Conservation (phyloP, 2,113 vertebrate genomes). For the Scalopus aquaticus region DNA sequence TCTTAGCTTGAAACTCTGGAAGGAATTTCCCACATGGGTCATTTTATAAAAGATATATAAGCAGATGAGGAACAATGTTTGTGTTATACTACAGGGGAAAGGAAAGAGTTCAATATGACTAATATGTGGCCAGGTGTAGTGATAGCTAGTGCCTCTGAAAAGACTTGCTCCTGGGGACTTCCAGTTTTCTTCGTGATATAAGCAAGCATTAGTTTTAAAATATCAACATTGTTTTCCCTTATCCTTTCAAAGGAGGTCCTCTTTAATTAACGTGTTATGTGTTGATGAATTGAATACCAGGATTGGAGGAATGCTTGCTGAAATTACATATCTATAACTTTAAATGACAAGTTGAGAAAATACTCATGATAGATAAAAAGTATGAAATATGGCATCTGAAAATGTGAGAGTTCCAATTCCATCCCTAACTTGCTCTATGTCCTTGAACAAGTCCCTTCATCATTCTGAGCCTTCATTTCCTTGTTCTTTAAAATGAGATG, state of each 20-base stretch:
- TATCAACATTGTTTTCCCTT: not conserved
- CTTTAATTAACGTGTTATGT: not conserved
- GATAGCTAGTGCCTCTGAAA: not conserved
- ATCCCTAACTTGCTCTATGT: not conserved
- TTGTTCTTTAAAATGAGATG: slow-evolving; percentile 20
- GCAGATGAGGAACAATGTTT: not conserved
- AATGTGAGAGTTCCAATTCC: not conserved
- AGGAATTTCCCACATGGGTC: not conserved
- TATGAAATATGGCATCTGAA: not conserved
- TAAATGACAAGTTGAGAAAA: not conserved
- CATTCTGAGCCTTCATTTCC: not conserved
- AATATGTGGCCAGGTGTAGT: not conserved
- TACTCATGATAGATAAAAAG: not conserved
- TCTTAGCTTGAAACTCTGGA: not conserved
- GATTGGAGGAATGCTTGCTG: not conserved
- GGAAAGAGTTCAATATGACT: not conserved
- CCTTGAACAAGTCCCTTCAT: not conserved
- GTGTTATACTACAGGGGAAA: not conserved
- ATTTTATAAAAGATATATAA: not conserved
- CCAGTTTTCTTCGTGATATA: not conserved
- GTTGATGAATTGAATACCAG: not conserved
- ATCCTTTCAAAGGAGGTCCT: not conserved
- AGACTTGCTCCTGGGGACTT: not conserved
- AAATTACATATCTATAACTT: not conserved
- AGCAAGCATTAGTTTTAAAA: not conserved